Conservation (phyloP, 2,888 invertebrate species). For the Chloroclysta siterata region DNA sequence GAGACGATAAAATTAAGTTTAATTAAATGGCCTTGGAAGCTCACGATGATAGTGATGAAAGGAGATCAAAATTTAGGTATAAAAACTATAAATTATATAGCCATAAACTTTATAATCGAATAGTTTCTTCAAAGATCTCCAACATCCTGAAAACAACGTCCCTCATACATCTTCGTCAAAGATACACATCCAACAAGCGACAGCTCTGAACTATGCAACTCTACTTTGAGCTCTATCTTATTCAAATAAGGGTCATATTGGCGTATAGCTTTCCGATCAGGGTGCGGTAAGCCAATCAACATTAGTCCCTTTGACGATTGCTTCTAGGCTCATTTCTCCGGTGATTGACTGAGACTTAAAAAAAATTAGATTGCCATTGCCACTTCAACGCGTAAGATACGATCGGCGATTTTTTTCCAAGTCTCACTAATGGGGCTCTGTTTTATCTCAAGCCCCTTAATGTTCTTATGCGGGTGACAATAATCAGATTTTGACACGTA, state of each 20-base stretch:
- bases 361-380: slow-evolving; percentile 82
- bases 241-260: slow-evolving; percentile 45
- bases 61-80: too few species aligned
- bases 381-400: slow-evolving; percentile 76
- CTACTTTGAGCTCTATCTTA: slow-evolving; percentile 45
- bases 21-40: too few species aligned
- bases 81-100: too few species aligned
- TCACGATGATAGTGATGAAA: too few species aligned
- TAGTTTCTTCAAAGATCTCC: slow-evolving; percentile 20
- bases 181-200: slow-evolving; percentile 59
- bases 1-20: too few species aligned
- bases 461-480: slow-evolving; percentile 81
- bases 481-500: slow-evolving; percentile 83
- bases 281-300: slow-evolving; percentile 74
- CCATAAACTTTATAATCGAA: slow-evolving; percentile 7
- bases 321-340: slow-evolving; percentile 77
- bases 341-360: slow-evolving; percentile 78
- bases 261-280: slow-evolving; percentile 26
- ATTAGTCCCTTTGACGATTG: slow-evolving; percentile 75
- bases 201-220: slow-evolving; percentile 41
- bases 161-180: slow-evolving; percentile 73
- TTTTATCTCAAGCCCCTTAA: slow-evolving; percentile 81
- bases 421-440: slow-evolving; percentile 79
- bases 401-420: slow-evolving; percentile 72
- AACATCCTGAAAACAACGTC: slow-evolving; percentile 10